Evolutionary conservation across 2,113 vertebrate species (phyloP), one percentile per base, ranked within the genome.

Genomic region (Tympanuchus pallidicinctus): DNA sequence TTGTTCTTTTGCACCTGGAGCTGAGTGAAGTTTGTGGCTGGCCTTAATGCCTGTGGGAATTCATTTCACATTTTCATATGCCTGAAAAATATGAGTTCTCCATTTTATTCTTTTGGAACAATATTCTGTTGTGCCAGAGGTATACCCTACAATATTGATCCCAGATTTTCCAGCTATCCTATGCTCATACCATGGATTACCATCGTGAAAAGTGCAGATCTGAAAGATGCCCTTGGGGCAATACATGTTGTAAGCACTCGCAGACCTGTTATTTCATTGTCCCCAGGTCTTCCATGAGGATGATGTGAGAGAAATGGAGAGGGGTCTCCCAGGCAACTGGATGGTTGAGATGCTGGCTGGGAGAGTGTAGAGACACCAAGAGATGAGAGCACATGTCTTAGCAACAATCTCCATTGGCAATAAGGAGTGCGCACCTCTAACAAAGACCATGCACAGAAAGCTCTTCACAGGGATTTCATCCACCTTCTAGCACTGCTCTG

Each of bases 241-340:
- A 60, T 40, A 11, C 13, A 32, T 50, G 28, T 50, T 65, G 40
- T 5, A 9, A 0, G 0, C 7, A 4, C 14, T 5, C 0, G 0
- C 48, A 61, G 0, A 5, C 45, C 10, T 66, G 59, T 0, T 45
- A 9, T 66, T 73, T 45, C 48, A 17, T 20, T 30, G 25, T 3
- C 38, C 6, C 27, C 27, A 54, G 27, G 52, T 54, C 52, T 54
- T 70, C 38, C 0, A 1, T 19, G 28, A 71, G 71, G 78, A 52
- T 56, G 36, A 25, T 59, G 45, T 0, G 1, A 10, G 63, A 19
- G 6, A 22, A 60, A 36, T 36, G 14, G 60, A 93, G 22, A 24
- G 1, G 47, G 25, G 32, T 93, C 87, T 94, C 89, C 75, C 85
- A 92, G 92, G 71, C 78, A 94, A 83, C 91, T 82, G 75, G 24